Percentiles rank a stretch among this genome's conserved stretches.
phyloP scores from a whole-genome alignment of 2,888 invertebrate genomes.

The Zygothrica quintamaculata region DNA sequence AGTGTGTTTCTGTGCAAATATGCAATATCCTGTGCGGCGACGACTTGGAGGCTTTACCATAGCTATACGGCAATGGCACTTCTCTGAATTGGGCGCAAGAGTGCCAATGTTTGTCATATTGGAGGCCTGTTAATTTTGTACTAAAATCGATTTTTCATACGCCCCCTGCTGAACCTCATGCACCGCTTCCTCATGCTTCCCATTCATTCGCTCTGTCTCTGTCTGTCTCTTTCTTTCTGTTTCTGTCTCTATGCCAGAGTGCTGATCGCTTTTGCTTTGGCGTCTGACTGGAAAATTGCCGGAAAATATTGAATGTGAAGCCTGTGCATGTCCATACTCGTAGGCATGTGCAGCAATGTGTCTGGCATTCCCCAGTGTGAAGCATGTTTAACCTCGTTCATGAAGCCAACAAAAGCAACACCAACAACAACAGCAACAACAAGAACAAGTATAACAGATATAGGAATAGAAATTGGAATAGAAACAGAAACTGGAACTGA shows the following conservation, averaged over 20 bases:
- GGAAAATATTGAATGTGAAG: constrained; percentile 72
- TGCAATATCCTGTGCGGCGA: constrained; percentile 77
- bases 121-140: constrained; percentile 80
- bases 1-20: constrained; percentile 52
- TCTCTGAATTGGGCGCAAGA: constrained; percentile 57
- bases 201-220: background rate
- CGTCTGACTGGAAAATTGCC: constrained; percentile 62
- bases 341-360: constrained; percentile 28
- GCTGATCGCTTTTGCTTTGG: constrained; percentile 42
- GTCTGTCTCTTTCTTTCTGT: background rate
- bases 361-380: constrained; percentile 64
- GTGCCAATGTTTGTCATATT: constrained; percentile 78
- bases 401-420: constrained; percentile 19
- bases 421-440: constrained; percentile 8
- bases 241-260: constrained; percentile 13
- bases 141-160: constrained; percentile 75
- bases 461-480: constrained; percentile 34
- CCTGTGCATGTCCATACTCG: background rate
- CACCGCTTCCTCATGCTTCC: background rate
- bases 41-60: constrained; percentile 44
- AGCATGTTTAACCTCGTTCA: constrained; percentile 78
- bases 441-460: constrained; percentile 5
- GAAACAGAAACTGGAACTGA: background rate
- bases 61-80: constrained; percentile 20
- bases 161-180: background rate